Evolutionary conservation across 2,113 vertebrate genomes (phyloP), one percentile per base, ranked within the genome.

Genomic region (Hypanus sabinus): DNA sequence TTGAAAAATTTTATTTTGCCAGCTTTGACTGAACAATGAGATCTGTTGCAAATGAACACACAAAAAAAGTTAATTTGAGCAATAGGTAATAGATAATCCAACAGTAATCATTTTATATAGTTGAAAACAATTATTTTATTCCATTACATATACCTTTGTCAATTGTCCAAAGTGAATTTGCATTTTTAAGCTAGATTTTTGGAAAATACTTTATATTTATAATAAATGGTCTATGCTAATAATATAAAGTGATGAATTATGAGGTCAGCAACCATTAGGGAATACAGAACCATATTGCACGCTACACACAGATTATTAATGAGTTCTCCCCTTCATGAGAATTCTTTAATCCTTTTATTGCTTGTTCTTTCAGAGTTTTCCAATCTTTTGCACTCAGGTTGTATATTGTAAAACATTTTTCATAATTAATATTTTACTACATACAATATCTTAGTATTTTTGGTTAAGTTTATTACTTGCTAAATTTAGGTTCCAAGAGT

Each of bases 111-210:
- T 55, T 75, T 93, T 73, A 22, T 92, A 73, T 55, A 7, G 33
- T 55, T 73, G 27, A 73, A 71, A 75, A 24, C 68, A 93, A 33
- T 73, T 73, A 46, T 36, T 93, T 93, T 93, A 93, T 93, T 93
- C 36, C 68, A 93, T 93, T 75, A 70, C 91, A 4, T 73, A 30
- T 18, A 46, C 70, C 0, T 73, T 93, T 93, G 91, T 55, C 36
- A 73, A 93, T n/a, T 27, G 73, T 75, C 70, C 36, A 46, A 75
- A 71, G 73, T 33, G 14, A 65, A 65, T 65, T 71, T 93, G 55
- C 38, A 65, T 93, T 93, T 55, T 55, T 38, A 27, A 33, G 90
- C 68, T 33, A 68, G 36, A 5, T 71, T 68, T 71, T 92, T 92
- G 68, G 65, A 22, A 22, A 92, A 36, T 36, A 38, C 33, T 71